Conservation (phyloP, 1,140 invertebrate species). For the Pseudomyrmex gracilis region DNA sequence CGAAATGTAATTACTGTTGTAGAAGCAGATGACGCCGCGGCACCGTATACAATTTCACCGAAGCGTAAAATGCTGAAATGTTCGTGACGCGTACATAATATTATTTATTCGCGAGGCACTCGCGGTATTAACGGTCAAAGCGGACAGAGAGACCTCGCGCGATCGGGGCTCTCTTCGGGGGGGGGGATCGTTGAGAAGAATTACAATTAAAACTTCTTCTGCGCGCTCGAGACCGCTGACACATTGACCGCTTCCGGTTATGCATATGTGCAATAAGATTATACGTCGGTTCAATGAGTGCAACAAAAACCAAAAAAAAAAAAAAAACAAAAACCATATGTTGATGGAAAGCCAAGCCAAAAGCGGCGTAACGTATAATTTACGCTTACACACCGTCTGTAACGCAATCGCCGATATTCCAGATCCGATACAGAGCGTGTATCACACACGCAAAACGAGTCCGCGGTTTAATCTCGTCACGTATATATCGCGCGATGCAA, state of each 20-base stretch:
- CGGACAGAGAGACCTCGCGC: not conserved
- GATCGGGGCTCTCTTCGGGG: not conserved
- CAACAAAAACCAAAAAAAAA: not conserved
- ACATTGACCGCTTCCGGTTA: conserved; percentile 2
- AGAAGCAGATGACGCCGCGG: conserved; percentile 53
- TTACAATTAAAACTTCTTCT: conserved; percentile 63
- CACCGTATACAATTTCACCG: conserved; percentile 51
- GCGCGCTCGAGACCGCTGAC: conserved; percentile 38
- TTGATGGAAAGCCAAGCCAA: conserved; percentile 14
- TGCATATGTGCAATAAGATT: conserved; percentile 26
- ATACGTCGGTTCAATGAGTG: conserved; percentile 22
- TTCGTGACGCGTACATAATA: conserved; percentile 57
- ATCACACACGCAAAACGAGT: conserved; percentile 24
- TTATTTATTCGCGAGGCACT: conserved; percentile 63
- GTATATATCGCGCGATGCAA: conserved; percentile 23
- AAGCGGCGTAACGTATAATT: conserved; percentile 26
- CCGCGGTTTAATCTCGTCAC: conserved; percentile 30
- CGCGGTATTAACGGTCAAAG: conserved; percentile 33
- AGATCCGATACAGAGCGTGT: conserved; percentile 4
- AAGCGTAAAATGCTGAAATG: conserved; percentile 56
- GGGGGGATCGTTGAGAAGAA: conserved; percentile 39
- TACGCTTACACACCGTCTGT: conserved; percentile 38
- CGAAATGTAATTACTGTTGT: conserved; percentile 59
- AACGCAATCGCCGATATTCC: conserved; percentile 27
- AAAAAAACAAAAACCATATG: not conserved